Percentiles rank a stretch among this genome's conserved stretches.
phyloP scores from a whole-genome alignment of 2,888 invertebrate species.

The Agrotis clavis region DNA sequence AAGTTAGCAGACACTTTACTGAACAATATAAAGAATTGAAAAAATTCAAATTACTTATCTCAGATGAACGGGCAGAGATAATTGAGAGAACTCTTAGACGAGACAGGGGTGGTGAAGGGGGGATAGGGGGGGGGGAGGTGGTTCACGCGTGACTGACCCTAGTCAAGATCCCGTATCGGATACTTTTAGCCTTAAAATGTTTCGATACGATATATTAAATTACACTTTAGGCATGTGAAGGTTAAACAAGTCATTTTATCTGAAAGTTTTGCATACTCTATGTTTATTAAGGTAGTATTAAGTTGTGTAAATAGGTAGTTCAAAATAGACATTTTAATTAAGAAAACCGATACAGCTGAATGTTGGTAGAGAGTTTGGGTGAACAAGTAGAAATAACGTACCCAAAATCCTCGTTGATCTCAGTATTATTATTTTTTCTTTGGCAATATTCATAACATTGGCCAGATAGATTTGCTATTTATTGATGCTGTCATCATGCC shows the following conservation, averaged over 20 bases:
- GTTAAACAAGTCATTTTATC: not conserved
- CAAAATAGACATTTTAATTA: too few relatives aligned
- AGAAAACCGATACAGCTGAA: too few relatives aligned
- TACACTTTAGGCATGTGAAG: slow-evolving; percentile 7
- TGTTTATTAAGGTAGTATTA: slow-evolving; percentile 1
- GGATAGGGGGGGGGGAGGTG: slow-evolving; percentile 14
- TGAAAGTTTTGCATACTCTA: not conserved
- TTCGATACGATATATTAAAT: slow-evolving; percentile 45
- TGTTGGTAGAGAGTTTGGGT: too few relatives aligned
- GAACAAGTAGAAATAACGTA: too few relatives aligned
- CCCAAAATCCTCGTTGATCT: too few relatives aligned
- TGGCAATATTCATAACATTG: too few relatives aligned
- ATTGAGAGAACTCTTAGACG: slow-evolving; percentile 73
- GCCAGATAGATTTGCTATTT: too few relatives aligned
- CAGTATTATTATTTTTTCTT: too few relatives aligned
- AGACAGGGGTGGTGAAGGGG: slow-evolving; percentile 45
- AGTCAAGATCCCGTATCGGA: slow-evolving; percentile 43
- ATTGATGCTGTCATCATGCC: too few relatives aligned
- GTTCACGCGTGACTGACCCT: slow-evolving; percentile 51
- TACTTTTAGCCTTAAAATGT: slow-evolving; percentile 42
- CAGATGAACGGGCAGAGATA: slow-evolving; percentile 79
- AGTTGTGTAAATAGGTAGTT: too few relatives aligned
- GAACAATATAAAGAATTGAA: slow-evolving; percentile 65
- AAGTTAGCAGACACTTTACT: slow-evolving; percentile 53
- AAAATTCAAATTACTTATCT: slow-evolving; percentile 73